phyloP scores from a whole-genome alignment of 2,888 invertebrate genomes.

The Torymus auratus region DNA sequence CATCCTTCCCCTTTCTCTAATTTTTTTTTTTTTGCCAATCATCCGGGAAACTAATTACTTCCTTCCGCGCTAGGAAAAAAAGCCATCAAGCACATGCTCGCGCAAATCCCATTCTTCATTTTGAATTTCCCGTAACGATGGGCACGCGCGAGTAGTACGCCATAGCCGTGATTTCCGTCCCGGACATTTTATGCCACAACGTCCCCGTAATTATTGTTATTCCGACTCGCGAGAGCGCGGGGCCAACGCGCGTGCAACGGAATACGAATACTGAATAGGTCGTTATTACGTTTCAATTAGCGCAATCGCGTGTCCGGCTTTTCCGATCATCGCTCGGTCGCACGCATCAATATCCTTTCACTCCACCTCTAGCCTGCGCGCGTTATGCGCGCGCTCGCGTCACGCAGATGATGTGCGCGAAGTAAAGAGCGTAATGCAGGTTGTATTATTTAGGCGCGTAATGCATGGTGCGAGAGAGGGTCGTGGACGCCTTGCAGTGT shows the following conservation, averaged over 20 bases:
- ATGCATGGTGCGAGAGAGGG: no score
- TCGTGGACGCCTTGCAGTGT: no score
- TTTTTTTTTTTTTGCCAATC: neutral
- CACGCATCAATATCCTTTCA: conserved; percentile 32
- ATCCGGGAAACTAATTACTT: conserved; percentile 33
- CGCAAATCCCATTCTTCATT: conserved; percentile 37
- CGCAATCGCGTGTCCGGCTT: conserved; percentile 49
- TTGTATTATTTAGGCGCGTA: no score
- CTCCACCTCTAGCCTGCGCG: neutral
- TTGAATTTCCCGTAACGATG: conserved; percentile 49
- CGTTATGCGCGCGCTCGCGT: neutral
- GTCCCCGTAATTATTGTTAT: conserved; percentile 51
- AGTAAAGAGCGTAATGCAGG: no score
- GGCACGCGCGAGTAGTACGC: no score
- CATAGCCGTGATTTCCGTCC: conserved; percentile 24
- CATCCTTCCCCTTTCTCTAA: no score
- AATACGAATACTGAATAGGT: conserved; percentile 55
- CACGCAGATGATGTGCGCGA: no score
- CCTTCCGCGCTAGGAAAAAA: neutral
- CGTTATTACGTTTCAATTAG: conserved; percentile 59
- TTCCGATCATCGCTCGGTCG: conserved; percentile 35
- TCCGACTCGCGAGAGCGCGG: neutral
- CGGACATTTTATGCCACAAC: conserved; percentile 26
- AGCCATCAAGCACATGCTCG: neutral
- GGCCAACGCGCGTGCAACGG: conserved; percentile 15